These are phyloP conservation scores for Aphidoletes aphidimyza DNA, from an alignment of 2,888 invertebrate species.

Conservation along the genomic window DNA sequence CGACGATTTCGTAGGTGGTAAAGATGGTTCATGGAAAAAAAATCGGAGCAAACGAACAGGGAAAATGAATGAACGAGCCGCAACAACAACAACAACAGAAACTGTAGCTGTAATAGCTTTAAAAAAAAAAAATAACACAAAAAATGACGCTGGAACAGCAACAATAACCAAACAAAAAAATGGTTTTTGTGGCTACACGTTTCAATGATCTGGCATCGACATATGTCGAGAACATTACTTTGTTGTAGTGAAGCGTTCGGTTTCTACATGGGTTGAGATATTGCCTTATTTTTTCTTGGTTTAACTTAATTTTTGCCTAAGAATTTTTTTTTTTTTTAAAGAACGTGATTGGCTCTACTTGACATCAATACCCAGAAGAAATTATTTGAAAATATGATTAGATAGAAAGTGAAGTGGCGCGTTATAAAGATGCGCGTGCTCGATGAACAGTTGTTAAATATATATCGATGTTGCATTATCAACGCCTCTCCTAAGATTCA, in stretches of 20 bases:
- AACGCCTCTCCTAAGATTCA: not conserved
- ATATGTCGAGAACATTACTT: conserved; percentile 43
- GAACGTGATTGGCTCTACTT: conserved; percentile 21
- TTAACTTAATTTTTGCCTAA: conserved; percentile 30
- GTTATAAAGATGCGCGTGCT: not conserved
- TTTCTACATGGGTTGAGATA: not conserved
- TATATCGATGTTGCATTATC: too few relatives aligned
- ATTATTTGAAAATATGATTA: conserved; percentile 6
- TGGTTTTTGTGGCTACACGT: conserved; percentile 54
- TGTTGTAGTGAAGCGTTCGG: not conserved
- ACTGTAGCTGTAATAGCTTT: too few relatives aligned
- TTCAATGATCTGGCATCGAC: conserved; percentile 52
- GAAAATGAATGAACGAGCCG: conserved; percentile 6
- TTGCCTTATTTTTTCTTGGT: not conserved
- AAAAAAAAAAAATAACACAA: not conserved
- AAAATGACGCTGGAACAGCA: too few relatives aligned
- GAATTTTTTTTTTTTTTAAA: not conserved
- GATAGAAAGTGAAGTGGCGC: not conserved
- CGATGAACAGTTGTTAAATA: too few relatives aligned
- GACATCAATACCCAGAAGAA: conserved; percentile 41
- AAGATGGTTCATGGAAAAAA: conserved; percentile 5
- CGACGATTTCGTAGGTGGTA: conserved; percentile 42
- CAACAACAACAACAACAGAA: not conserved
- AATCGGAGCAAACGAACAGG: conserved; percentile 21
- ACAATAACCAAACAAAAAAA: too few relatives aligned